Evolutionary conservation across 2,888 invertebrate genomes (phyloP).

Genomic region (Thymelicus sylvestris): DNA sequence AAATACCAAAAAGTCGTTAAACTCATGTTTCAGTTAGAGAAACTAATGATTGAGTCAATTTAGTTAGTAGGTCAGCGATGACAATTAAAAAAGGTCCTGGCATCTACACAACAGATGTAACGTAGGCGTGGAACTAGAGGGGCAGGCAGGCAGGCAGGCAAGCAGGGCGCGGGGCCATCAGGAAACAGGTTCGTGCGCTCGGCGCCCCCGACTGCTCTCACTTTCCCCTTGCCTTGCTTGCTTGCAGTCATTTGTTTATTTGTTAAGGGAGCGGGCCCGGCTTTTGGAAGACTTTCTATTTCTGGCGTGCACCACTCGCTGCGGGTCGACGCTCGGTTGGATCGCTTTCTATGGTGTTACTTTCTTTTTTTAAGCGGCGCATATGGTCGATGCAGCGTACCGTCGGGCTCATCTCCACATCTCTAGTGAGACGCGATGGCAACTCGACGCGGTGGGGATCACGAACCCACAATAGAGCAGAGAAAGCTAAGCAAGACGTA

Average conservation of each 20-base stretch:
- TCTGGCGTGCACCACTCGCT: slow-evolving; percentile 75
- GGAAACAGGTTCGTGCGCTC: slow-evolving; percentile 69
- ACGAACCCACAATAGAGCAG: slow-evolving; percentile 73
- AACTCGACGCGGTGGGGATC: slow-evolving; percentile 54
- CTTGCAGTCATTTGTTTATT: slow-evolving; percentile 71
- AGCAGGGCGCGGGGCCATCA: slow-evolving; percentile 43
- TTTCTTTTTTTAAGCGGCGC: slow-evolving; percentile 76
- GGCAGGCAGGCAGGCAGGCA: slow-evolving; percentile 40
- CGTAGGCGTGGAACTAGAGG: slow-evolving; percentile 36
- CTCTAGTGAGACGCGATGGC: slow-evolving; percentile 47
- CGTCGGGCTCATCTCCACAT: slow-evolving; percentile 63
- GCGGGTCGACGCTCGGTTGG: slow-evolving; percentile 76
- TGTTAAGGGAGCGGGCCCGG: slow-evolving; percentile 73
- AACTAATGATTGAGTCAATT: slow-evolving; percentile 64
- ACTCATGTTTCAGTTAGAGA: slow-evolving; percentile 7
- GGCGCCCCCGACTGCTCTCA: slow-evolving; percentile 73
- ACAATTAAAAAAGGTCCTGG: slow-evolving; percentile 53
- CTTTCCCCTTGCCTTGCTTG: slow-evolving; percentile 69
- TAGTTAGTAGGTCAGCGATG: slow-evolving; percentile 72
- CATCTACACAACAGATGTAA: slow-evolving; percentile 53
- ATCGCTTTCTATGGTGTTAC: slow-evolving; percentile 81
- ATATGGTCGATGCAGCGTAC: slow-evolving; percentile 55
- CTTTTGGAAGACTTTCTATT: slow-evolving; percentile 82
- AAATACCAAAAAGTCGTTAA: slow-evolving; percentile 17
- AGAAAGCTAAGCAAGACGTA: slow-evolving; percentile 72